phyloP scores from a whole-genome alignment of 2,888 invertebrate genomes.

The Tholera decimalis region DNA sequence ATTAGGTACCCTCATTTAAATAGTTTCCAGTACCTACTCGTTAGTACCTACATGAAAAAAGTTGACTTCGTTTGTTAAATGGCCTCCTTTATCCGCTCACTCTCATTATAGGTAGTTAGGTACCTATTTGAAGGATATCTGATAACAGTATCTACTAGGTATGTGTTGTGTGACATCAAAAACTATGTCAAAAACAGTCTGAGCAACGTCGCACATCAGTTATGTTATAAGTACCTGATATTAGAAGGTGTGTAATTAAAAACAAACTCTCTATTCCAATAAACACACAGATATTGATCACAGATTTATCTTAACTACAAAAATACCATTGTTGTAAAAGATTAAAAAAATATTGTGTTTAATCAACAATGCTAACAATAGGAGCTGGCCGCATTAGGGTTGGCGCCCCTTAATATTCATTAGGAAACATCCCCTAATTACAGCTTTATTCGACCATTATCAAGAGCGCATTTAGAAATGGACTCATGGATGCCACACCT shows the following conservation, averaged over 20 bases:
- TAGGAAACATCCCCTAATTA: slow-evolving; percentile 87
- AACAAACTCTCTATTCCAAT: neutral
- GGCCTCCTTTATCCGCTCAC: too few species aligned
- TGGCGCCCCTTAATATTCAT: slow-evolving; percentile 88
- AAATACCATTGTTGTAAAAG: slow-evolving; percentile 68
- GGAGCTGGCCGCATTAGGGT: slow-evolving; percentile 77
- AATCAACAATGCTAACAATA: slow-evolving; percentile 80
- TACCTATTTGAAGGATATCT: too few species aligned
- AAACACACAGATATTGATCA: slow-evolving; percentile 32
- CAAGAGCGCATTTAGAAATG: slow-evolving; percentile 72
- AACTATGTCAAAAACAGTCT: too few species aligned
- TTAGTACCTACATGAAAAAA: neutral
- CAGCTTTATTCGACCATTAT: slow-evolving; percentile 79
- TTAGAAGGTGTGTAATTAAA: neutral
- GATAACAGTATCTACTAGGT: too few species aligned
- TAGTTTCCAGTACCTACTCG: neutral
- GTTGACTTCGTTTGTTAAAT: neutral
- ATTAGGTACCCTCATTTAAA: too few species aligned
- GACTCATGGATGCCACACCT: slow-evolving; percentile 78
- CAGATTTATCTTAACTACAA: slow-evolving; percentile 41
- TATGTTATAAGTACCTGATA: too few species aligned
- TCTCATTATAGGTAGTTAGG: too few species aligned
- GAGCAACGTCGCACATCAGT: too few species aligned
- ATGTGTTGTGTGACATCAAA: too few species aligned
- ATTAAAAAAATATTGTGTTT: slow-evolving; percentile 83